Evolutionary conservation across 2,888 invertebrate species (phyloP).

Genomic region (Xanthia togata): DNA sequence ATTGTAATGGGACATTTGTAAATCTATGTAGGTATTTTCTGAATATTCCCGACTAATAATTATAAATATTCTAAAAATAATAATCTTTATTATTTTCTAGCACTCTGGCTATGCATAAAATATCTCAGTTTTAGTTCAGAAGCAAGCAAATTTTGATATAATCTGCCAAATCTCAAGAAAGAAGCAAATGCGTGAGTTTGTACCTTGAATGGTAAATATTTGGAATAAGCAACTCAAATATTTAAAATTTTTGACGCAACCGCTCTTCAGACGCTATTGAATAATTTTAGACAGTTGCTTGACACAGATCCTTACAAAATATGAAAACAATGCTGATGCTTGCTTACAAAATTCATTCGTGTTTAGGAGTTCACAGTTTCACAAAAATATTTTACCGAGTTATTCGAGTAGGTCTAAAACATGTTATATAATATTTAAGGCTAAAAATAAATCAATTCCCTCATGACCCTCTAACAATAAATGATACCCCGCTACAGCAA

Average conservation of each 20-base stretch:
- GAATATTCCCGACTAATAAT: no score
- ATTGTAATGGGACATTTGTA: no score
- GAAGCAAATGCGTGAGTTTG: background rate
- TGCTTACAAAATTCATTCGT: background rate
- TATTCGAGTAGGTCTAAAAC: constrained; percentile 4
- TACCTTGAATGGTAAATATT: background rate
- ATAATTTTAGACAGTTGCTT: background rate
- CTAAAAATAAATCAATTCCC: no score
- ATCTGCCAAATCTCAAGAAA: background rate
- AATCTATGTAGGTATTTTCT: no score
- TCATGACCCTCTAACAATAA: no score
- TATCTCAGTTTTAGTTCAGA: background rate
- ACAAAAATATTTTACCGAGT: background rate
- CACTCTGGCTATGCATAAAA: no score
- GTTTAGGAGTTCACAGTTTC: background rate
- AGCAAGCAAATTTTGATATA: background rate
- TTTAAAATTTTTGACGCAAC: background rate
- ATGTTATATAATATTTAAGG: no score
- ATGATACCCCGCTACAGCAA: no score
- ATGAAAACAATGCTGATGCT: background rate
- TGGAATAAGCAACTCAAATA: background rate
- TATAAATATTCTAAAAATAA: no score
- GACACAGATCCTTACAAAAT: background rate
- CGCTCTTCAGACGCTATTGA: background rate
- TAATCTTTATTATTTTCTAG: no score